Conservation (phyloP, 2,888 invertebrate genomes). For the Amaurobius ferox region DNA sequence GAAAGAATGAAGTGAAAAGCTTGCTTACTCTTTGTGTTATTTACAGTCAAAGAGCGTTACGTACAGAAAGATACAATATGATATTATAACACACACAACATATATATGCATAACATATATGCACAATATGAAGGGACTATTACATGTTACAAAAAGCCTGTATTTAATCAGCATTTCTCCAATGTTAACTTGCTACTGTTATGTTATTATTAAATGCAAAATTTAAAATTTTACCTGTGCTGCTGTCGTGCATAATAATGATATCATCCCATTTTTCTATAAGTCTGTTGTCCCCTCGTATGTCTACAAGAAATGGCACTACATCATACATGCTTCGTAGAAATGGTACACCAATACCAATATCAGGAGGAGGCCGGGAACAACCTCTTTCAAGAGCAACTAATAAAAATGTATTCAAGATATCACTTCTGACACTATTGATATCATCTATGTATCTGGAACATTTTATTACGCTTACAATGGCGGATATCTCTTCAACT, state of each 20-base stretch:
- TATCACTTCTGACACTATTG: conserved; percentile 23
- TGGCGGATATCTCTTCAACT: conserved; percentile 43
- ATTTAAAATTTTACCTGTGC: conserved; percentile 64
- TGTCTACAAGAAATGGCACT: conserved; percentile 72
- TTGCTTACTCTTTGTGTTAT: too few relatives aligned
- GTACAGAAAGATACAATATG: too few relatives aligned
- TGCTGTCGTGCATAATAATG: conserved; percentile 70
- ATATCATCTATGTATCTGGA: conserved; percentile 17
- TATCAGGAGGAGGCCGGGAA: conserved; percentile 55
- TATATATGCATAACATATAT: too few relatives aligned
- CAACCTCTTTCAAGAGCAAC: conserved; percentile 68
- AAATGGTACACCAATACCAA: conserved; percentile 70
- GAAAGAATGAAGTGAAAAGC: too few relatives aligned
- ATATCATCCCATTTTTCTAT: conserved; percentile 73
- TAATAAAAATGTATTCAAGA: conserved; percentile 52
- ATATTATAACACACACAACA: too few relatives aligned
- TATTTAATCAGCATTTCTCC: too few relatives aligned
- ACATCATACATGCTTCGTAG: conserved; percentile 54
- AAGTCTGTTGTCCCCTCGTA: conserved; percentile 67
- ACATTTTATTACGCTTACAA: conserved; percentile 38
- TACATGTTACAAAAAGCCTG: too few relatives aligned
- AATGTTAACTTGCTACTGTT: too few relatives aligned
- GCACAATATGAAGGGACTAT: too few relatives aligned
- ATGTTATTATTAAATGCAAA: too few relatives aligned
- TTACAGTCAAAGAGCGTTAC: too few relatives aligned